These are phyloP conservation scores for Thalassophryne amazonica DNA, from an alignment of 2,797 vertebrate genomes.

Conservation along the genomic window DNA sequence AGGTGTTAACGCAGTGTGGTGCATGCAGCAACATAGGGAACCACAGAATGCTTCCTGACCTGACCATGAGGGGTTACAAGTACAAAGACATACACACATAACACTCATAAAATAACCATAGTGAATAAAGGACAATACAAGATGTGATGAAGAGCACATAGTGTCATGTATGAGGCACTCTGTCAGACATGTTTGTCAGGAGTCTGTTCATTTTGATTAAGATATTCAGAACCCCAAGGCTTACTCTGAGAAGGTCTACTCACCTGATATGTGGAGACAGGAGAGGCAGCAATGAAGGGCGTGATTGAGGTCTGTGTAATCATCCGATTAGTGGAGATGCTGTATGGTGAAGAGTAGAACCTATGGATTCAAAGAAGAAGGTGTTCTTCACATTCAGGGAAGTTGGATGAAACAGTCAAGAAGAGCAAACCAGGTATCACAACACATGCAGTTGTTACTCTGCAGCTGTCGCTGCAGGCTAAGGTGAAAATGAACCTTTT, in stretches of 20 bases:
- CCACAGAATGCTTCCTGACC: too few relatives aligned
- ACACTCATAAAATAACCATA: too few relatives aligned
- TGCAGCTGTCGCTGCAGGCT: neutral
- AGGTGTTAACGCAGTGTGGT: too few relatives aligned
- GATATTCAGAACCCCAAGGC: too few relatives aligned
- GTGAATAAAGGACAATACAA: too few relatives aligned
- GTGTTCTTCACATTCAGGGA: neutral
- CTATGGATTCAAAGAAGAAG: constrained; percentile 71
- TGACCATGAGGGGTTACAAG: too few relatives aligned
- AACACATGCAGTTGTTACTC: neutral
- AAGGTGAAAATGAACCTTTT: constrained; percentile 28
- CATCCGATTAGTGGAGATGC: constrained; percentile 99
- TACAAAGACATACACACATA: too few relatives aligned
- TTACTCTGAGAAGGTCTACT: constrained; percentile 42
- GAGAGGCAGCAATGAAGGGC: constrained; percentile 98
- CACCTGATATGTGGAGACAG: constrained; percentile 99
- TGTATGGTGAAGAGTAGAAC: constrained; percentile 98
- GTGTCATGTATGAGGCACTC: too few relatives aligned
- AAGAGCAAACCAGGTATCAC: neutral
- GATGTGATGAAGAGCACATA: too few relatives aligned
- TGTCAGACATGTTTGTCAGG: too few relatives aligned
- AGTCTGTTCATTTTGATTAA: too few relatives aligned
- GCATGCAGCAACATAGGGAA: too few relatives aligned
- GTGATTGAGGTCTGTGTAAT: constrained; percentile 99
- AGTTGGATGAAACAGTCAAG: neutral